Conservation (phyloP, 1,140 invertebrate species). For the silkworm (Bombyx mori) region DNA sequence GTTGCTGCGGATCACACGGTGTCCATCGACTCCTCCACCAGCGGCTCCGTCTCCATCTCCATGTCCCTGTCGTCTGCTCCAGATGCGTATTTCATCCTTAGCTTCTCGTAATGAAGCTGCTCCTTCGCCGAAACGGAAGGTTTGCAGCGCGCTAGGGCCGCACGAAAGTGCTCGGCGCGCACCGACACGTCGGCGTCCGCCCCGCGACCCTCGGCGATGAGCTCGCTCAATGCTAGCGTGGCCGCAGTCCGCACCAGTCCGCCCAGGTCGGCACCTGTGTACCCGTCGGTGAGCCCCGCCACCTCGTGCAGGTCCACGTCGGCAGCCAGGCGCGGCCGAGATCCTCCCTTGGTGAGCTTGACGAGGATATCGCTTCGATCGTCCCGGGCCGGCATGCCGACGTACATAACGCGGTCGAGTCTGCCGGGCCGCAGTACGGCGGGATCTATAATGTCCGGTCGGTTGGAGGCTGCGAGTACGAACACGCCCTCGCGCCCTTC, state of each 20-base stretch:
- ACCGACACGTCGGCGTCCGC: slow-evolving; percentile 24
- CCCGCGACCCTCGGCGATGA: slow-evolving; percentile 52
- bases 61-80: slow-evolving; percentile 63
- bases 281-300: slow-evolving; percentile 81
- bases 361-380: slow-evolving; percentile 92
- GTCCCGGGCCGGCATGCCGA: slow-evolving; percentile 86
- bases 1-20: slow-evolving; percentile 38
- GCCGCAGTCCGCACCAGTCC: slow-evolving; percentile 83
- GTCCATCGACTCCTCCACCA: slow-evolving; percentile 65
- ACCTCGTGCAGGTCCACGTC: slow-evolving; percentile 86
- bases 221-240: slow-evolving; percentile 78
- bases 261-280: slow-evolving; percentile 93
- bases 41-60: slow-evolving; percentile 65
- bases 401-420: slow-evolving; percentile 94
- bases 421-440: slow-evolving; percentile 95
- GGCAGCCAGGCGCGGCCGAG: slow-evolving; percentile 78
- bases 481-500: slow-evolving; percentile 92
- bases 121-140: slow-evolving; percentile 86
- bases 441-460: slow-evolving; percentile 97
- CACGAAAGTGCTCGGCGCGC: slow-evolving; percentile 57
- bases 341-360: slow-evolving; percentile 92
- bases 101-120: slow-evolving; percentile 73
- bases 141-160: slow-evolving; percentile 81
- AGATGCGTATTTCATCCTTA: slow-evolving; percentile 71
- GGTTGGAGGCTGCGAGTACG: slow-evolving; percentile 95